phyloP scores from a whole-genome alignment of 2,797 vertebrate genomes.

The Poeciliopsis gracilis region DNA sequence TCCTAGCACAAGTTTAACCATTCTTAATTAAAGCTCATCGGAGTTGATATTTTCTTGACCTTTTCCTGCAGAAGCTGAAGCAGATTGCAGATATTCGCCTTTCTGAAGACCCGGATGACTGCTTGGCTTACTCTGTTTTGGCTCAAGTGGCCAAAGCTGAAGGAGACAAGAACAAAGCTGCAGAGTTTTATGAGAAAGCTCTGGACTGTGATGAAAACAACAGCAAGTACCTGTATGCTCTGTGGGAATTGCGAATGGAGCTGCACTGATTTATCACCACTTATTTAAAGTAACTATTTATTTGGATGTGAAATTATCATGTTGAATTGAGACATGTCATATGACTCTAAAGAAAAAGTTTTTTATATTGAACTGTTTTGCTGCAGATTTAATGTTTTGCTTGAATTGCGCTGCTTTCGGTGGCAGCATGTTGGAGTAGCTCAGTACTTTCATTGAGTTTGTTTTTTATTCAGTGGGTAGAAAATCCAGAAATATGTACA shows the following conservation, averaged over 20 bases:
- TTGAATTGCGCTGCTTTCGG: too few relatives aligned
- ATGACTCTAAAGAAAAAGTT: too few relatives aligned
- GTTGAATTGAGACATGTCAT: too few relatives aligned
- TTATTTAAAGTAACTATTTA: too few relatives aligned
- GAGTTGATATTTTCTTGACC: neutral
- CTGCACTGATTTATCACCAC: neutral
- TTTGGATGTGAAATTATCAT: too few relatives aligned
- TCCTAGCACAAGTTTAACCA: neutral
- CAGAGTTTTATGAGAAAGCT: neutral
- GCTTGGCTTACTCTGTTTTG: neutral
- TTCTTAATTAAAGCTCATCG: neutral
- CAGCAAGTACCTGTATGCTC: neutral
- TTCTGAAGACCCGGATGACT: accelerated
- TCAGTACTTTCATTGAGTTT: too few relatives aligned
- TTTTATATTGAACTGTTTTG: too few relatives aligned
- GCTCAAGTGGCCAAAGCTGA: slow-evolving; percentile 17
- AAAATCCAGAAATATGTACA: too few relatives aligned
- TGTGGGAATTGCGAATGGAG: neutral
- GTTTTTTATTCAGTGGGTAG: too few relatives aligned
- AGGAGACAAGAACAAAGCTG: neutral
- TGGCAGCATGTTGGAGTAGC: too few relatives aligned
- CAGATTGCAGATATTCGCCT: neutral
- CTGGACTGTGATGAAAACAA: neutral
- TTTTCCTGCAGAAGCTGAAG: slow-evolving; percentile 15
- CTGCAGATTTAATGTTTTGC: too few relatives aligned